Base-by-base conservation (phyloP, 2,113 vertebrate genomes). In the Trochalopteron elliotii region DNA sequence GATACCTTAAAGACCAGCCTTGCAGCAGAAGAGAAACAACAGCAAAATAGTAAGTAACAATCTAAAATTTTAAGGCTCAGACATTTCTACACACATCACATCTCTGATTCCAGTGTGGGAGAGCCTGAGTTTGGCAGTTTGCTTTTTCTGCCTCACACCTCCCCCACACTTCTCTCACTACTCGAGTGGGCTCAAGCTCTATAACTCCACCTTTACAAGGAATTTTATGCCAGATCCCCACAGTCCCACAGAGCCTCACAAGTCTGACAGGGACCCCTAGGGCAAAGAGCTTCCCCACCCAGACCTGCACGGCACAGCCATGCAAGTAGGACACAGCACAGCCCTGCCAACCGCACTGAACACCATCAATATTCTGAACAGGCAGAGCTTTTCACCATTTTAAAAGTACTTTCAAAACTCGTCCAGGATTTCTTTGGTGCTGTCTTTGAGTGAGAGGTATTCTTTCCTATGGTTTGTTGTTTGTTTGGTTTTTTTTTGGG, bases 301-400 rank as follows among this genome's bases (percentile, higher is more conserved):
- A 13, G 49, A 82, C 7, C 45, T 39, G 28, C 31, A 56, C 12
- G 3, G 20, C 7, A 15, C 10, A 2, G 39, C 50, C 4, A 0
- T 25, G 19, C 47, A 88, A 94, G 82, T 30, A 74, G 90, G 88
- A 56, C 85, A 69, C 27, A 8, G 71, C 35, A 28, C 21, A 61
- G 84, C 70, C 53, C 55, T 85, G 93, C 78, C 2, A 2, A 85
- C 78, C 67, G 30, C 57, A 12, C 19, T 1, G 33, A 59, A 85
- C 68, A 39, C 5, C 4, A 85, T 39, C 87, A 79, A 80, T 59
- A 90, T 93, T 90, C 80, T 80, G 75, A 96, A 87, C 64, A 90
- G 70, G 64, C 60, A 86, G 47, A 53, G 78, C 45, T 82, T 95
- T 81, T 67, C 65, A 74, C 39, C 0, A 0, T 25, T 49, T 64